These are phyloP conservation scores for Anagyrus pseudococci DNA, from an alignment of 2,888 invertebrate species.

Conservation along the genomic window DNA sequence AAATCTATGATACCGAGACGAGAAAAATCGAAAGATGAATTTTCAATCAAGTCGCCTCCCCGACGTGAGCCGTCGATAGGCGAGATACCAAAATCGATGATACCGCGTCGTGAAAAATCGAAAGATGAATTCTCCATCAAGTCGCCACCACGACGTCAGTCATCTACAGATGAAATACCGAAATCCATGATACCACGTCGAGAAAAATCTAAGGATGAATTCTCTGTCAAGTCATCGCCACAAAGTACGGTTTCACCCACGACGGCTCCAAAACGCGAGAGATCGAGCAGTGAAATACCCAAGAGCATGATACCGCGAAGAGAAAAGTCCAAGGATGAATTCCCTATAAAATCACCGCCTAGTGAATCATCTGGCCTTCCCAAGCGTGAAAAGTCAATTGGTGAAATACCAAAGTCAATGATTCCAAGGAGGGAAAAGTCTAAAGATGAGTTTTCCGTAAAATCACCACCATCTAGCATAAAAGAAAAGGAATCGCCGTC, in stretches of 20 bases:
- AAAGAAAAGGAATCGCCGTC: not conserved
- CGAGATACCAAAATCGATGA: not conserved
- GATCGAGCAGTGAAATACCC: conserved; percentile 7
- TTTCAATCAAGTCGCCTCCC: not conserved
- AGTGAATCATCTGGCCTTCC: conserved; percentile 10
- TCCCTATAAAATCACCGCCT: not conserved
- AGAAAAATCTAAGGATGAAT: conserved; percentile 30
- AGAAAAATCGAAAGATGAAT: conserved; percentile 16
- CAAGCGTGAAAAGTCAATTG: not conserved
- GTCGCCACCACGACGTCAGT: not conserved
- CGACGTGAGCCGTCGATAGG: not conserved
- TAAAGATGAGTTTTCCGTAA: conserved; percentile 4
- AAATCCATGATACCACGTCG: conserved; percentile 8
- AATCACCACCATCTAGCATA: conserved; percentile 3
- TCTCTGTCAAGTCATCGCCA: conserved; percentile 11
- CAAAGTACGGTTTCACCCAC: conserved; percentile 5
- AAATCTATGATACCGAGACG: conserved; percentile 18
- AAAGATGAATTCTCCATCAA: conserved; percentile 6
- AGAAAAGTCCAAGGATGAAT: conserved; percentile 16
- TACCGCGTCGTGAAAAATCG: conserved; percentile 2
- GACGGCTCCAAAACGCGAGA: conserved; percentile 9
- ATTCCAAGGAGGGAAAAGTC: conserved; percentile 3
- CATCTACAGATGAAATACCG: conserved; percentile 14
- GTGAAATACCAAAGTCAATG: conserved; percentile 2
- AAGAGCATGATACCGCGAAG: conserved; percentile 19